A percentile compares a stretch with the other conserved stretches of the same genome.
Evolutionary conservation across 2,888 invertebrate genomes (phyloP).

Genomic region (Latheticus oryzae): DNA sequence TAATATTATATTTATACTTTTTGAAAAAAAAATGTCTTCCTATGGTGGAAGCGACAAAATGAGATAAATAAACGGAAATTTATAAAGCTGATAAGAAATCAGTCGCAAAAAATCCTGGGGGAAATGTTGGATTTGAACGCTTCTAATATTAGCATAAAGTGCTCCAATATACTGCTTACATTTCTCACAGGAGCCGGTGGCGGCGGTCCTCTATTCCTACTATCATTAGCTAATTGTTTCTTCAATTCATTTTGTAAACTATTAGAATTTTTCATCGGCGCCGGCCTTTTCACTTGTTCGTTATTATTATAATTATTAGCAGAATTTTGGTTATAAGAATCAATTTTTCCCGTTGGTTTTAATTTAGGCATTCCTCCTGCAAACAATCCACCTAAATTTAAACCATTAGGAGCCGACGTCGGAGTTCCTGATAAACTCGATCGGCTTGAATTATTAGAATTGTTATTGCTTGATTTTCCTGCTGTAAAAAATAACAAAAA

Average conservation of each 20-base stretch:
- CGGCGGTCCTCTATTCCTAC: slow-evolving; percentile 78
- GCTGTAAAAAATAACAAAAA: slow-evolving; percentile 67
- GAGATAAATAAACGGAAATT: too few species aligned
- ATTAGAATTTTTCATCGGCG: slow-evolving; percentile 54
- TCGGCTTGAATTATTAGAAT: slow-evolving; percentile 52
- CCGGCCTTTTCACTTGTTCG: too few species aligned
- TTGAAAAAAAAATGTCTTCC: too few species aligned
- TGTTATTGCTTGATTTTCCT: slow-evolving; percentile 68
- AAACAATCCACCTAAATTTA: slow-evolving; percentile 78
- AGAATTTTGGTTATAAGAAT: slow-evolving; percentile 38
- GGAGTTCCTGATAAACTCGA: slow-evolving; percentile 47
- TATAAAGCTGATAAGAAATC: too few species aligned
- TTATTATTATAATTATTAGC: slow-evolving; percentile 43
- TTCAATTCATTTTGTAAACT: slow-evolving; percentile 62
- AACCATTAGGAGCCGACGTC: slow-evolving; percentile 55
- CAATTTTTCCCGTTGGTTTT: slow-evolving; percentile 73
- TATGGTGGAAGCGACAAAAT: too few species aligned
- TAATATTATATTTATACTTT: too few species aligned
- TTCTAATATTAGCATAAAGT: not conserved
- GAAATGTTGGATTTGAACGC: too few species aligned
- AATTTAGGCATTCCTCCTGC: slow-evolving; percentile 87
- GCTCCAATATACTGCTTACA: slow-evolving; percentile 52
- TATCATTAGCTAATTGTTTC: slow-evolving; percentile 64
- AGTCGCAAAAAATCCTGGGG: too few species aligned
- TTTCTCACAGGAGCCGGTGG: slow-evolving; percentile 78